These are phyloP conservation scores for Aurelia sp. DNA, from an alignment of 30 jellyfish, hydroid and myxozoan species.

Conservation along the genomic window DNA sequence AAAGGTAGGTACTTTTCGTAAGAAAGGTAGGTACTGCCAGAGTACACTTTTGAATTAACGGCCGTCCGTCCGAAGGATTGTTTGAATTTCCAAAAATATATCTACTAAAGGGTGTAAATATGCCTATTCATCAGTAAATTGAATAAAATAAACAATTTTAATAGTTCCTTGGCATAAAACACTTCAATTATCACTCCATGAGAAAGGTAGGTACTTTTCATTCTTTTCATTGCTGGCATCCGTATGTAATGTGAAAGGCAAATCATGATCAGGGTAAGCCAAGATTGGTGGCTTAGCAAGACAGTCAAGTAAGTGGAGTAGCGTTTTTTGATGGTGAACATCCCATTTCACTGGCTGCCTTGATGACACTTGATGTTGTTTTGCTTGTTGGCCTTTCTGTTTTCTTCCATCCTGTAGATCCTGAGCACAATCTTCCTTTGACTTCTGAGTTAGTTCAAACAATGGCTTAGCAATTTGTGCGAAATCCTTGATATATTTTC, in stretches of 20 bases:
- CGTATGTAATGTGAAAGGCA: conserved; percentile 37
- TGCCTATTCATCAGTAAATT: too few relatives aligned
- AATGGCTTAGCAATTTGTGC: conserved; percentile 23
- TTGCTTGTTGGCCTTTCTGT: conserved; percentile 5
- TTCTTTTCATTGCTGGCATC: conserved; percentile 58
- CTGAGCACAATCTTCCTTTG: not conserved
- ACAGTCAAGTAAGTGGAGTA: conserved; percentile 19
- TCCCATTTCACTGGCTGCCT: conserved; percentile 25
- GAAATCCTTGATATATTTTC: conserved; percentile 12
- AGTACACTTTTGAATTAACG: too few relatives aligned
- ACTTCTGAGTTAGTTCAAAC: not conserved
- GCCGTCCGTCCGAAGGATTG: too few relatives aligned
- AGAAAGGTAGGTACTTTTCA: too few relatives aligned
- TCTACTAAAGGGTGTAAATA: too few relatives aligned
- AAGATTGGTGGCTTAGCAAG: conserved; percentile 24
- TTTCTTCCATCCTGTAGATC: not conserved
- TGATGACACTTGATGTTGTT: conserved; percentile 14
- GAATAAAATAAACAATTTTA: too few relatives aligned
- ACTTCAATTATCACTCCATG: too few relatives aligned
- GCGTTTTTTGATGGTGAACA: not conserved
- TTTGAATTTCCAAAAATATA: too few relatives aligned
- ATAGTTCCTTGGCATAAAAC: too few relatives aligned
- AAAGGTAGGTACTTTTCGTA: too few relatives aligned
- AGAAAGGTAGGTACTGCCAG: too few relatives aligned
- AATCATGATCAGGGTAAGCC: conserved; percentile 49